Evolutionary conservation across 2,797 vertebrate genomes (phyloP), one percentile per base, ranked within the genome.

Genomic region (Macropodus opercularis): DNA sequence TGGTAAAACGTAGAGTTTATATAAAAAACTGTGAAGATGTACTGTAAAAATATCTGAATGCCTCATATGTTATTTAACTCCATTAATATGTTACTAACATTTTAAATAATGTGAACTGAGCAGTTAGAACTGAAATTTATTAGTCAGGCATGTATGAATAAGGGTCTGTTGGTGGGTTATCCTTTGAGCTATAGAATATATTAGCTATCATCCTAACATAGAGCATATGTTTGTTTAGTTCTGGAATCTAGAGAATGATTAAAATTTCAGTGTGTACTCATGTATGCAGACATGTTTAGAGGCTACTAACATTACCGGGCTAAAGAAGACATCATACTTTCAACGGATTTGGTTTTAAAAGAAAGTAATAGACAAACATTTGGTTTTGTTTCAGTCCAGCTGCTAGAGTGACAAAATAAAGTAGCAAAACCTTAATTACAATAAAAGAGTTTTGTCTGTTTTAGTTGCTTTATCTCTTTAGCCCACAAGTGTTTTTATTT

Each of bases 21-120:
- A 53, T 31, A 15, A 40, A 57, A 82, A 66, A 77, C 79, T 87
- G 81, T 84, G 83, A 88, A 83, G 29, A 67, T 51, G 74, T 77
- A 75, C 77, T 84, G 81, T 77, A 79, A 50, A n/a, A 58, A 43
- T 40, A 17, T 49, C 53, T 14, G 51, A 8, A 32, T 14, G 36
- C 46, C 49, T 61, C 3, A 41, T n/a, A n/a, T 49, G 24, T 39
- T 53, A 23, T 64, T 66, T 56, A 44, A 64, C 43, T 54, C n/a
- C 10, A 50, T 46, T 38, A n/a, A n/a, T n/a, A n/a, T n/a, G 13
- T 49, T 29, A 56, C 58, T 69, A 77, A 80, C 46, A 17, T 1
- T 63, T 23, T 34, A 24, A 31, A 31, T 17, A 26, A 47, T 56
- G 23, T 55, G 11, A 64, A 38, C 2, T 50, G 6, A 43, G 17